These are phyloP conservation scores for Whitmania pigra DNA, from an alignment of 1,140 invertebrate species.

Conservation along the genomic window DNA sequence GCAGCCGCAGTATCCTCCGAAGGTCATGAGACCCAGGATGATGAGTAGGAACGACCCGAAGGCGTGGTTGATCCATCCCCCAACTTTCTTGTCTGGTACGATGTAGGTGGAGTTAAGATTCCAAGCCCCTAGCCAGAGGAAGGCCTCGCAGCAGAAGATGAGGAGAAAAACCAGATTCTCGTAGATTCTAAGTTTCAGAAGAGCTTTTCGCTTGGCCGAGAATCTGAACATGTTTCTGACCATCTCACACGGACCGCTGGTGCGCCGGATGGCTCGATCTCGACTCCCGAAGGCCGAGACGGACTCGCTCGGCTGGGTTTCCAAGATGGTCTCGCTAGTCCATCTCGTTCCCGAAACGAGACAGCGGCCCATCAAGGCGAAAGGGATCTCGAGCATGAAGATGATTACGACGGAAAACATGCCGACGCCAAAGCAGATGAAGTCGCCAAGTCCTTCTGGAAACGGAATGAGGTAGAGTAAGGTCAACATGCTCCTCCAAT, in stretches of 20 bases:
- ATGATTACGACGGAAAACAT: background rate
- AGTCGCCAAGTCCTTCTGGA: background rate
- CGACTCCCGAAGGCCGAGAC: background rate
- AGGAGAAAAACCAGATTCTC: conserved; percentile 2
- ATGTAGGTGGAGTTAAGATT: conserved; percentile 10
- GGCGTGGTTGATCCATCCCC: conserved; percentile 10
- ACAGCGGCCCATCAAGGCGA: background rate
- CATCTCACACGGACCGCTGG: too few species aligned
- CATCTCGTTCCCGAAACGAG: background rate
- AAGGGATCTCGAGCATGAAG: conserved; percentile 11
- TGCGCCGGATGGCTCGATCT: too few species aligned
- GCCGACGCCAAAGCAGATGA: conserved; percentile 2
- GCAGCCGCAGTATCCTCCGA: conserved; percentile 9
- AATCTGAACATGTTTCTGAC: too few species aligned
- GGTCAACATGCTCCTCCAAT: conserved; percentile 9
- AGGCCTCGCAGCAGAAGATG: background rate
- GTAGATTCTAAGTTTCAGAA: background rate
- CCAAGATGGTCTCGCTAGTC: too few species aligned
- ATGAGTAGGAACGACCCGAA: conserved; percentile 6
- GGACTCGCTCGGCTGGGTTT: background rate
- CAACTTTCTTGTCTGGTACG: background rate
- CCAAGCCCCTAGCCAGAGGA: conserved; percentile 14
- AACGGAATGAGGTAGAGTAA: background rate
- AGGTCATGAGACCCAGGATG: conserved; percentile 2
- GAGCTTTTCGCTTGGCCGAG: too few species aligned